Evolutionary conservation across 2,888 invertebrate species (phyloP).

Genomic region (Nephrotoma guestfalica): DNA sequence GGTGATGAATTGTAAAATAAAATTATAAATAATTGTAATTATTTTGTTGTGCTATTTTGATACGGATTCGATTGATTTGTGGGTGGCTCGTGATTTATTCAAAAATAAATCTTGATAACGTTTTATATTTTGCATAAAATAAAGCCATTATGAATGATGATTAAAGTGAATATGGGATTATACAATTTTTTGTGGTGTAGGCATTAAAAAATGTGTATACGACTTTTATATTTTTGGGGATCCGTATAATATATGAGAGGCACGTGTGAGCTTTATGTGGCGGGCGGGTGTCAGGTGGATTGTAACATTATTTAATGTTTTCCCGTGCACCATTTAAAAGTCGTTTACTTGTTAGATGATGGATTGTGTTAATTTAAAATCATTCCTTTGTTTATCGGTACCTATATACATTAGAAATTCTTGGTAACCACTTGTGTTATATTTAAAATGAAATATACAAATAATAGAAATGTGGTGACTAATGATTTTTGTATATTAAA

Average conservation of each 20-base stretch:
- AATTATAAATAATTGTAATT: background rate
- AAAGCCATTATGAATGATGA: background rate
- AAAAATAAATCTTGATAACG: background rate
- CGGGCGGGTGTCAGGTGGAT: background rate
- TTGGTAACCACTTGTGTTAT: background rate
- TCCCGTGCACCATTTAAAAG: background rate
- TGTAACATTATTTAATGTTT: background rate
- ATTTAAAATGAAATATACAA: no score
- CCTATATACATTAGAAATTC: no score
- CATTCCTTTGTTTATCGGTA: background rate
- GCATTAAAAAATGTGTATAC: background rate
- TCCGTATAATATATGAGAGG: background rate
- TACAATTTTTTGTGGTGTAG: background rate
- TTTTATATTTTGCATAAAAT: background rate
- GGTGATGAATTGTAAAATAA: background rate
- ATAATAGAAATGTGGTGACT: no score
- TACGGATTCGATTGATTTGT: background rate
- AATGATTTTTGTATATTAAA: no score
- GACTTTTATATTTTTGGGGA: no score
- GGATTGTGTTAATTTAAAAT: background rate
- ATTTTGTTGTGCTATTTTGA: background rate
- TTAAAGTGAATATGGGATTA: background rate
- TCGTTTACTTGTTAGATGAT: background rate
- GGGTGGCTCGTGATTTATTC: background rate
- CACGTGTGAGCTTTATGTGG: background rate